Evolutionary conservation across 2,113 vertebrate genomes (phyloP).

Genomic region (Elephantulus edwardii): DNA sequence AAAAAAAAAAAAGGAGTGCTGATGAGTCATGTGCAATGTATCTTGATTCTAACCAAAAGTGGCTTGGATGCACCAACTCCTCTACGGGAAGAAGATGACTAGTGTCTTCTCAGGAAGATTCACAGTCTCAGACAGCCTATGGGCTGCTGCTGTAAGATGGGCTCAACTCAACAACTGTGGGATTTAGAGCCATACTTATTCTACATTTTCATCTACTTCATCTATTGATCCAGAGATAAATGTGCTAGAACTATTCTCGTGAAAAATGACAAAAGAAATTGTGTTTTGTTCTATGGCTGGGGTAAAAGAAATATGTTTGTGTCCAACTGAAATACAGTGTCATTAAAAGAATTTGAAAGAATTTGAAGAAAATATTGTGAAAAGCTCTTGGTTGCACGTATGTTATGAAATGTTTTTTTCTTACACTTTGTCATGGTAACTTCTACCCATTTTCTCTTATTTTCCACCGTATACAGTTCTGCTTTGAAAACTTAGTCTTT

Average conservation of each 20-base stretch:
- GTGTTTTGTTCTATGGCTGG: conserved; percentile 99
- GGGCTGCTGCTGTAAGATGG: too few relatives aligned
- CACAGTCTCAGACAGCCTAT: too few relatives aligned
- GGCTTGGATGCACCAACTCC: too few relatives aligned
- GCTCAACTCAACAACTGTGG: too few relatives aligned
- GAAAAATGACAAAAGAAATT: conserved; percentile 98
- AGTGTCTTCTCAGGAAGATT: too few relatives aligned
- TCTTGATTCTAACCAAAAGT: too few relatives aligned
- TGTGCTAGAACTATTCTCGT: conserved; percentile 91
- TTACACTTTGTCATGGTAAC: conserved; percentile 92
- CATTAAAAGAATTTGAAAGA: conserved; percentile 94
- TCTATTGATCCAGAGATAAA: background rate
- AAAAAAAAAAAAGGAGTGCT: too few relatives aligned
- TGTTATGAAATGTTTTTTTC: conserved; percentile 90
- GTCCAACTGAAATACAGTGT: conserved; percentile 94
- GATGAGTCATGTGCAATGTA: too few relatives aligned
- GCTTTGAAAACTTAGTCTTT: conserved; percentile 85
- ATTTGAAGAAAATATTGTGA: conserved; percentile 95
- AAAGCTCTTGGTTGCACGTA: conserved; percentile 94
- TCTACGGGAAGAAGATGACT: too few relatives aligned
- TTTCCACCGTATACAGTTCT: conserved; percentile 89
- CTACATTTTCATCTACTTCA: background rate
- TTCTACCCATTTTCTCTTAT: conserved; percentile 88
- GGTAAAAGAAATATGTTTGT: conserved; percentile 95
- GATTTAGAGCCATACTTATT: background rate